phyloP scores from a whole-genome alignment of 2,797 vertebrate genomes.

The Pangasius djambal region DNA sequence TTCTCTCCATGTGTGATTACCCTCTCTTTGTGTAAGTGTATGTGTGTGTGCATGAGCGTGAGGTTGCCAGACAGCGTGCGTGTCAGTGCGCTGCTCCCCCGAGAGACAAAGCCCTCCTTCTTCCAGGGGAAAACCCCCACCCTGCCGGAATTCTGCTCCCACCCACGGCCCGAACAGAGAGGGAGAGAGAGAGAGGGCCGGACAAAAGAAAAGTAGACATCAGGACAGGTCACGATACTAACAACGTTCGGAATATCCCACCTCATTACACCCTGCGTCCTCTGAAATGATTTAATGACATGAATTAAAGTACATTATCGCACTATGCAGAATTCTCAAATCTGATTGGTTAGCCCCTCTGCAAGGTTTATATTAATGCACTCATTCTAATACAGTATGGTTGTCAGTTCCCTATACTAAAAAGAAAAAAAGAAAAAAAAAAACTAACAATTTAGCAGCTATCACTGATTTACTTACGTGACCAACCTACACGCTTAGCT shows the following conservation, averaged over 20 bases:
- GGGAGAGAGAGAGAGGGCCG: slow-evolving; percentile 52
- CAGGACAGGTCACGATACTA: not conserved
- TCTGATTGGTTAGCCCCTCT: not conserved
- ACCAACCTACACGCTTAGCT: not conserved
- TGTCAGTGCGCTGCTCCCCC: slow-evolving; percentile 70
- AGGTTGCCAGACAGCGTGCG: slow-evolving; percentile 74
- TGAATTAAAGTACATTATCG: not conserved
- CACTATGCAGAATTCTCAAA: not conserved
- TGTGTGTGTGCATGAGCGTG: slow-evolving; percentile 48
- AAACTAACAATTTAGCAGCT: not conserved
- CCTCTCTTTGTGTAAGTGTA: slow-evolving; percentile 12
- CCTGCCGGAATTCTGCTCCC: slow-evolving; percentile 75
- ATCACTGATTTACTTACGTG: not conserved
- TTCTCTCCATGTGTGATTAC: slow-evolving; percentile 37
- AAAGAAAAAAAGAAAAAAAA: too few relatives aligned
- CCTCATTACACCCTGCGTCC: not conserved
- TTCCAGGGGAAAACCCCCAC: slow-evolving; percentile 81
- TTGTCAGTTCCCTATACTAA: not conserved
- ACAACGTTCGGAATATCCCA: not conserved
- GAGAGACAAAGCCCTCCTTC: slow-evolving; percentile 80
- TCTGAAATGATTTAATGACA: not conserved
- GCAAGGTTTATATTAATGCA: not conserved
- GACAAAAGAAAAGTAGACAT: slow-evolving; percentile 15
- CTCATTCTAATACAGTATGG: not conserved
- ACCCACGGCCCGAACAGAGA: slow-evolving; percentile 64